Base-by-base conservation (phyloP, 2,113 vertebrate genomes). In the Axis porcinus region DNA sequence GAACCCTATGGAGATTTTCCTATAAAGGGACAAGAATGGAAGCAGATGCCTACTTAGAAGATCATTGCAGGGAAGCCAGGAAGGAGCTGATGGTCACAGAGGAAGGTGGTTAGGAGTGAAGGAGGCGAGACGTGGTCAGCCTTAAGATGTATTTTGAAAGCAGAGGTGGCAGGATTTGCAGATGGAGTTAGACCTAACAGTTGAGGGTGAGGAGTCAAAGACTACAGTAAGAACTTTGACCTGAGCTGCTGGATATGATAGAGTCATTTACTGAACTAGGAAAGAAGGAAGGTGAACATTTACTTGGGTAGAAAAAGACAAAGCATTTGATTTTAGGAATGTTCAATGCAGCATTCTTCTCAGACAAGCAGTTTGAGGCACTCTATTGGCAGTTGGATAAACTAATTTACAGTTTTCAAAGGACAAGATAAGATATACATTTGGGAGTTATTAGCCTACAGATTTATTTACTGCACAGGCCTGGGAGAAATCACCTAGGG, bases 351-450 rank as follows among this genome's bases (percentile, higher is more conserved):
- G 23, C 9, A 3, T 57, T 86, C 30, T 90, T 95, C 70, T 82
- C 17, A 6, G 43, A 52, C 28, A 74, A 58, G 43, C 7, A 55
- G 2, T 47, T 3, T 43, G 82, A 83, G 50, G 47, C 30, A 43
- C 33, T 33, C 5, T 4, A 30, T 23, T 33, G 45, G 62, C 52
- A 79, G 47, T 23, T 76, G 50, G 47, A 21, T 47, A 50, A 58
- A 93, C 25, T 50, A 60, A 83, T 54, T 60, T n/a, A 83, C n/a
- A 88, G 36, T 47, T 91, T 93, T 67, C 78, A 79, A 47, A 94
- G 43, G 40, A 89, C 6, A 57, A 92, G 55, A 74, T 23, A 14
- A 43, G n/a, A 52, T 21, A 28, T 2, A 36, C 14, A 40, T 50
- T 81, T 64, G 40, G 70, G 28, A 40, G 60, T 54, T 89, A 60